Evolutionary conservation across 1,140 invertebrate species (phyloP).

Genomic region (Cydia amplana): DNA sequence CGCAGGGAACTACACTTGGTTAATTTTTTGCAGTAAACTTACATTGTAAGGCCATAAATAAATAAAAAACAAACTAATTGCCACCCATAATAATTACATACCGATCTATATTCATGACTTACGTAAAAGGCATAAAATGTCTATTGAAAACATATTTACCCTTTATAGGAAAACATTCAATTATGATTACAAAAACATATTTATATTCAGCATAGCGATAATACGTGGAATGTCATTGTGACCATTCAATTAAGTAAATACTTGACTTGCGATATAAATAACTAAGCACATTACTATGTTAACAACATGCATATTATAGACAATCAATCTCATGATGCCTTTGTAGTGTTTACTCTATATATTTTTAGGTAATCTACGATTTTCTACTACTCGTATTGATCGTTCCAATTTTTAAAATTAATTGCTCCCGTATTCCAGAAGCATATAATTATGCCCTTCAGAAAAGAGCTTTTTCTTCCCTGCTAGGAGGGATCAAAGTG

Average conservation of each 20-base stretch:
- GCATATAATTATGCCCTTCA: too few relatives aligned
- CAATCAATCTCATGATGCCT: too few relatives aligned
- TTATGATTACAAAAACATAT: background rate
- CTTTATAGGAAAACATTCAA: slow-evolving; percentile 2
- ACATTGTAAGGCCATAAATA: background rate
- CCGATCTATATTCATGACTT: slow-evolving; percentile 12
- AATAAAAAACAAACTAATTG: background rate
- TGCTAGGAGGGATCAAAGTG: too few relatives aligned
- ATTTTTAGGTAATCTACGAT: too few relatives aligned
- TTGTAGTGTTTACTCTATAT: too few relatives aligned
- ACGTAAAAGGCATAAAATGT: slow-evolving; percentile 7
- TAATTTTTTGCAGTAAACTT: background rate
- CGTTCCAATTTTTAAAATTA: too few relatives aligned
- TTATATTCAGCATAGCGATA: background rate
- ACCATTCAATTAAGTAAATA: slow-evolving; percentile 14
- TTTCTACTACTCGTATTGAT: too few relatives aligned
- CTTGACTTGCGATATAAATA: background rate
- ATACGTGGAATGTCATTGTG: slow-evolving; percentile 12
- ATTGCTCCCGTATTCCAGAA: too few relatives aligned
- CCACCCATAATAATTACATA: slow-evolving; percentile 3
- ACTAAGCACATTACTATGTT: background rate
- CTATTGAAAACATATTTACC: slow-evolving; percentile 14
- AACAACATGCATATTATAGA: too few relatives aligned
- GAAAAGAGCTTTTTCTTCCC: too few relatives aligned
- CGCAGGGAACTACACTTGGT: background rate